phyloP scores from a whole-genome alignment of 2,113 vertebrate genomes.

The Cebus imitator region DNA sequence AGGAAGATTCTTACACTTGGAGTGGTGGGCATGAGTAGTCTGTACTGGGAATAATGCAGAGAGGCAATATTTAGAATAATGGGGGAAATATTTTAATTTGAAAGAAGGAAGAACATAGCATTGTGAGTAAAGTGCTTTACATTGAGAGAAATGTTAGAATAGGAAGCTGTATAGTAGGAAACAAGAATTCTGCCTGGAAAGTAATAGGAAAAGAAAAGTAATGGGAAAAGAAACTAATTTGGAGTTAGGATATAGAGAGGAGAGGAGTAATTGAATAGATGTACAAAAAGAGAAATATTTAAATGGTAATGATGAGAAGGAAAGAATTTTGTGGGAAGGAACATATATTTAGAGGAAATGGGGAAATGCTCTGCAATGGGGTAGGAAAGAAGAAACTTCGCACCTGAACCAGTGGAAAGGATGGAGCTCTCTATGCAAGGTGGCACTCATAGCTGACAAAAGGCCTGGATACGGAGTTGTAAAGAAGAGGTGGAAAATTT shows the following conservation, averaged over 20 bases:
- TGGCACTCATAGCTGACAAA: fast-evolving
- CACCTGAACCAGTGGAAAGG: fast-evolving
- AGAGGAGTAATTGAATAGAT: neutral
- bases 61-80: neutral
- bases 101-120: neutral
- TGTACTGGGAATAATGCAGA: neutral
- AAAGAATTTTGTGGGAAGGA: neutral
- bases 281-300: neutral
- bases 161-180: neutral
- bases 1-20: neutral
- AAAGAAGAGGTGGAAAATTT: neutral
- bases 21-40: neutral
- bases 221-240: neutral
- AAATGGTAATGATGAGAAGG: neutral
- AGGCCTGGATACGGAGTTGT: neutral
- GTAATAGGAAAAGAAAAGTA: neutral
- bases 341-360: neutral
- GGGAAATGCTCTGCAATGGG: neutral
- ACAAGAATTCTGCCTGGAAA: neutral
- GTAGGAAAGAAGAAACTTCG: too few species aligned
- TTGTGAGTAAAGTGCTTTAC: neutral
- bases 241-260: neutral
- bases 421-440: neutral
- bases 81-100: neutral
- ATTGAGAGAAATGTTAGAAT: fast-evolving